Percentiles rank a stretch among this genome's conserved stretches.
These are phyloP conservation scores for Meleagris gallopavo DNA, from an alignment of 2,113 vertebrate genomes.

Conservation along the genomic window DNA sequence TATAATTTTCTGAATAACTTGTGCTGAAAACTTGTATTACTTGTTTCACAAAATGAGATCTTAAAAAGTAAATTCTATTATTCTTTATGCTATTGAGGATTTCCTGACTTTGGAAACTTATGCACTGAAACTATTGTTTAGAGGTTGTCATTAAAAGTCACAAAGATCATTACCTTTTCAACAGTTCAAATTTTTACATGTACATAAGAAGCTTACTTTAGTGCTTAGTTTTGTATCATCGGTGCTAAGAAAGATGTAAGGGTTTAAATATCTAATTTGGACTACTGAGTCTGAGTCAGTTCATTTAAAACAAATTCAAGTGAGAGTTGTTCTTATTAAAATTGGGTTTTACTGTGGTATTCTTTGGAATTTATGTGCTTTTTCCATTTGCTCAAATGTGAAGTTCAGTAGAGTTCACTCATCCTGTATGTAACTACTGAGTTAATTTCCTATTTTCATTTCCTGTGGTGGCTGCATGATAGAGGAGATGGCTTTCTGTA, in stretches of 20 bases:
- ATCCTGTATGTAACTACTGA: background rate
- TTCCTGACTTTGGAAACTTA: background rate
- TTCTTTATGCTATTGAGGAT: background rate
- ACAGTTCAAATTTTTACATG: background rate
- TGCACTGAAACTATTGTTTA: background rate
- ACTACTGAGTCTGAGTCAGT: background rate
- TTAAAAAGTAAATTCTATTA: background rate
- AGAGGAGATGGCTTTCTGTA: background rate
- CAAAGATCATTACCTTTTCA: background rate
- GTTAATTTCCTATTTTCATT: background rate
- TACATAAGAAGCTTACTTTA: background rate
- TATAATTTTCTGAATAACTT: background rate
- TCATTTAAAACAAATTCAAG: background rate
- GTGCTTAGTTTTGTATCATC: background rate
- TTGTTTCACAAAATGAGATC: background rate
- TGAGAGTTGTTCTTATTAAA: background rate
- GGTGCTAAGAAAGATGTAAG: background rate
- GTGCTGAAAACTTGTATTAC: background rate
- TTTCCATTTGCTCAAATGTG: background rate
- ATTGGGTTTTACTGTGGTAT: background rate
- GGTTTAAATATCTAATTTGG: background rate
- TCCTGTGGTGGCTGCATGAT: background rate
- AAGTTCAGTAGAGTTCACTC: background rate
- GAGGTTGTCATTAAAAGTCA: background rate
- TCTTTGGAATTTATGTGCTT: background rate